These are phyloP conservation scores for Nesogale talazaci DNA, from an alignment of 2,113 vertebrate genomes.

Conservation along the genomic window DNA sequence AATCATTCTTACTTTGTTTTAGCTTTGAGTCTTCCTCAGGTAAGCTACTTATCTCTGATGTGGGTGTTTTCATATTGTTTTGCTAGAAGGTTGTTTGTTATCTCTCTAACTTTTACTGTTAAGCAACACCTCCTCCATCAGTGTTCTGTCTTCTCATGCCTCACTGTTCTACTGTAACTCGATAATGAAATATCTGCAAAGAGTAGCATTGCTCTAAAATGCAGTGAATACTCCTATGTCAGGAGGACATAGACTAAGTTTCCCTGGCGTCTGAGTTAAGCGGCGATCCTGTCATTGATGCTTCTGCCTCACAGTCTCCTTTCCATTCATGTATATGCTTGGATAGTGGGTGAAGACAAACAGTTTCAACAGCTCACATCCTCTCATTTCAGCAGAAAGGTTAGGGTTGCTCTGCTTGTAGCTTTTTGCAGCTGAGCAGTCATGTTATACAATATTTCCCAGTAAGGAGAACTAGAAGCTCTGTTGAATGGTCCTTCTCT, in stretches of 20 bases:
- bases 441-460: conserved; percentile 11
- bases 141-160: conserved; percentile 7
- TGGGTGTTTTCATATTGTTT: conserved; percentile 35
- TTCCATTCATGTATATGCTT: background rate
- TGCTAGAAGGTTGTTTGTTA: conserved; percentile 41
- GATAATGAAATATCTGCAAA: conserved; percentile 41
- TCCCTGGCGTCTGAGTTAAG: conserved; percentile 9
- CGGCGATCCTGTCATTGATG: conserved; percentile 28
- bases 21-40: conserved; percentile 57
- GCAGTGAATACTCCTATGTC: background rate
- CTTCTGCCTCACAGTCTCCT: conserved; percentile 22
- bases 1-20: conserved; percentile 66
- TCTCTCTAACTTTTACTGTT: conserved; percentile 30
- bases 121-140: background rate
- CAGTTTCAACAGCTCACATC: conserved; percentile 39
- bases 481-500: background rate
- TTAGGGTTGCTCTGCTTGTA: conserved; percentile 13
- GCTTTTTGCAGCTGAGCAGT: background rate
- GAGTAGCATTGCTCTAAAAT: conserved; percentile 49
- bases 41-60: conserved; percentile 45
- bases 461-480: background rate
- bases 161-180: conserved; percentile 4
- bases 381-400: too few species aligned
- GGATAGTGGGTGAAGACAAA: background rate
- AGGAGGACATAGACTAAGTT: background rate